phyloP scores from a whole-genome alignment of 2,113 vertebrate genomes.

The Mesoclemmys tuberculata region DNA sequence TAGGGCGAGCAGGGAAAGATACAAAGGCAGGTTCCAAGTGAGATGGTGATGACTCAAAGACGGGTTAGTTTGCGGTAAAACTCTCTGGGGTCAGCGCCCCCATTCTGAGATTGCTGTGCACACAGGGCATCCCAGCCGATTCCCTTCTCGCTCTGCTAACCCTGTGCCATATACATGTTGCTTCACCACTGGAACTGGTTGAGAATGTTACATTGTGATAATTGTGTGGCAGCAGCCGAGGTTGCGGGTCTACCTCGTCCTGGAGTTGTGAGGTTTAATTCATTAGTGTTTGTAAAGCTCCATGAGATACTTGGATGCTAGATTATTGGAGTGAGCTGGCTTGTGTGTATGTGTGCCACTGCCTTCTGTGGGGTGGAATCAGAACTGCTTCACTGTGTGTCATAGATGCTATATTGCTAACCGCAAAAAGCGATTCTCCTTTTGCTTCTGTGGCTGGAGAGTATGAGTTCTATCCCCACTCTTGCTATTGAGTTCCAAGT shows the following conservation, averaged over 20 bases:
- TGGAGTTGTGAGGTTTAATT: background rate
- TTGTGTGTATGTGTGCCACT: background rate
- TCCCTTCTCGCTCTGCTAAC: background rate
- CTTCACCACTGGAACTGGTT: background rate
- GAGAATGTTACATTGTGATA: background rate
- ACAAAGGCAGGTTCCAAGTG: background rate
- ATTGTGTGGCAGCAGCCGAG: background rate
- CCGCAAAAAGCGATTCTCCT: background rate
- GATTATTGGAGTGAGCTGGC: background rate
- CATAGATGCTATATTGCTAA: background rate
- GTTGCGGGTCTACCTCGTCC: fast-evolving
- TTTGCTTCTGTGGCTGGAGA: background rate
- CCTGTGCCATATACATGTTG: fast-evolving
- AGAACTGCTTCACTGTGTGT: background rate
- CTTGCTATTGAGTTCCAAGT: background rate
- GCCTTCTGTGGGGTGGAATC: background rate
- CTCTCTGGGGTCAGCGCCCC: background rate
- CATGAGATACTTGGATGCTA: background rate
- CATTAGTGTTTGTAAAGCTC: background rate
- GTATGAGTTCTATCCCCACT: background rate
- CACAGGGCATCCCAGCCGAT: fast-evolving
- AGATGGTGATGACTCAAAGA: background rate
- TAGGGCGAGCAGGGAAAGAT: background rate
- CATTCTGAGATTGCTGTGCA: background rate
- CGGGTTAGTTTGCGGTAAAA: background rate